These are phyloP conservation scores for Malurus leucopterus DNA, from an alignment of 2,797 vertebrate genomes.

Conservation along the genomic window DNA sequence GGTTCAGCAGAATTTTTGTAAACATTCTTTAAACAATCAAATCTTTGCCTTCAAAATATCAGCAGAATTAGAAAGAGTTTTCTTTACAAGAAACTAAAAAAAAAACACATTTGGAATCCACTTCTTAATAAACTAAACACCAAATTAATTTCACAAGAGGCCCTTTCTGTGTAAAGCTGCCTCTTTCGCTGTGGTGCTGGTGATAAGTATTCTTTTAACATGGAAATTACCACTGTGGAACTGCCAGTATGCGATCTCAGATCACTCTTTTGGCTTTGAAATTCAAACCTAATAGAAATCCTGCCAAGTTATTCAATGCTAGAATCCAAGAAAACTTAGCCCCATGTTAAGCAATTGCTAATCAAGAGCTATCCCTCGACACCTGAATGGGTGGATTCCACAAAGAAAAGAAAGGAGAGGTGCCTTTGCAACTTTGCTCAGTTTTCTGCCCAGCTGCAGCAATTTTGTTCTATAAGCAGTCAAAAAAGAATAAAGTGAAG, in stretches of 20 bases:
- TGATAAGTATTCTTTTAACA: constrained; percentile 73
- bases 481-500: constrained; percentile 64
- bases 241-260: constrained; percentile 70
- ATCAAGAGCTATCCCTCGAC: constrained; percentile 30
- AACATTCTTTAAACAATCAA: neutral
- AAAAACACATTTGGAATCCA: constrained; percentile 40
- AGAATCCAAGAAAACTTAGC: constrained; percentile 69
- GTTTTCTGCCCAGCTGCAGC: constrained; percentile 63
- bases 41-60: constrained; percentile 5
- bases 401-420: constrained; percentile 48
- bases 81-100: neutral
- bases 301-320: constrained; percentile 67
- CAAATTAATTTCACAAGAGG: constrained; percentile 72
- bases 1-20: neutral
- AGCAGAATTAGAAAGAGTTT: neutral
- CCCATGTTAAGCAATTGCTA: constrained; percentile 52
- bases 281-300: constrained; percentile 70
- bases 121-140: constrained; percentile 67
- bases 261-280: constrained; percentile 75
- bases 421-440: constrained; percentile 50
- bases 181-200: constrained; percentile 66
- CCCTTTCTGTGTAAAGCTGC: constrained; percentile 67
- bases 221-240: constrained; percentile 73
- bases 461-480: constrained; percentile 47
- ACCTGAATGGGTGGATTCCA: constrained; percentile 24